Conservation (phyloP, 2,113 vertebrate genomes). For the Romanogobio albipinnatus region DNA sequence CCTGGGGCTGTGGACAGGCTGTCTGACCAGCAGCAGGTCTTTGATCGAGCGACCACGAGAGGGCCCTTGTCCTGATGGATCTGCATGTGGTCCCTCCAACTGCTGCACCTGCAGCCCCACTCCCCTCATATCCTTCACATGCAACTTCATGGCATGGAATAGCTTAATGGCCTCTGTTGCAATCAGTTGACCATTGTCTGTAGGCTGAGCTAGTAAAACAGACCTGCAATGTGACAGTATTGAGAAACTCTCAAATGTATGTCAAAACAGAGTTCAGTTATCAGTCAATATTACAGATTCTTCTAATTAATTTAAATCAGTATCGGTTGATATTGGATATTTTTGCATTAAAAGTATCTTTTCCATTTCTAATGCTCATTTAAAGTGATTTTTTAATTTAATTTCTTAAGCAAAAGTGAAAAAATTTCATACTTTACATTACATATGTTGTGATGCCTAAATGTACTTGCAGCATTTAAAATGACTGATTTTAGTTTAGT, state of each 20-base stretch:
- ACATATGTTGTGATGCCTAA: neutral
- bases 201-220: conserved; percentile 88
- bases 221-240: conserved; percentile 74
- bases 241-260: neutral
- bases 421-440: neutral
- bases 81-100: conserved; percentile 74
- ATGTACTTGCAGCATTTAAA: no score
- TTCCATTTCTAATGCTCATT: neutral
- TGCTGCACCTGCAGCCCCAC: conserved; percentile 94
- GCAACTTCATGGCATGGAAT: conserved; percentile 91
- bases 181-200: conserved; percentile 88
- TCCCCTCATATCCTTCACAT: conserved; percentile 91
- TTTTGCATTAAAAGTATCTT: neutral
- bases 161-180: conserved; percentile 87
- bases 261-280: neutral
- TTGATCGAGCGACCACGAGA: conserved; percentile 80
- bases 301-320: neutral
- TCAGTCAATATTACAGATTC: neutral
- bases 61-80: conserved; percentile 57
- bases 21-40: conserved; percentile 83
- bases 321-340: neutral
- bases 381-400: neutral
- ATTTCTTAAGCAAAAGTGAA: neutral
- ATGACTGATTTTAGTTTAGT: no score
- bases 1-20: conserved; percentile 57